phyloP scores from a whole-genome alignment of 2,888 invertebrate species.

The Carpatolechia fugitivella region DNA sequence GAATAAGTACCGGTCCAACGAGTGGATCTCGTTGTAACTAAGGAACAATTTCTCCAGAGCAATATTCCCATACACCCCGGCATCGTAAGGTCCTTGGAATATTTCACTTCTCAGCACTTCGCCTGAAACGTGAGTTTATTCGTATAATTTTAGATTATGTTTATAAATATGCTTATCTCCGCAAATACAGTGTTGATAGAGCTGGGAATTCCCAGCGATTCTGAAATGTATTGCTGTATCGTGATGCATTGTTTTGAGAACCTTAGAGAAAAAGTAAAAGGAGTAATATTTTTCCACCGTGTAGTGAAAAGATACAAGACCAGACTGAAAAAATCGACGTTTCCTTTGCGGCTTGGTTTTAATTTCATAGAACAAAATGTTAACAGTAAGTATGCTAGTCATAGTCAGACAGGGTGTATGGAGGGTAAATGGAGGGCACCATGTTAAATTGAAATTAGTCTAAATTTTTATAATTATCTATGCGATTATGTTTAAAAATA shows the following conservation, averaged over 20 bases:
- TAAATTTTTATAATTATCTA: no score
- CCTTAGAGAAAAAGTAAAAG: background rate
- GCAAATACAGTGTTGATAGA: conserved; percentile 3
- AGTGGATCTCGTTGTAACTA: conserved; percentile 82
- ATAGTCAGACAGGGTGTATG: no score
- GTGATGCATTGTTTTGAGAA: conserved; percentile 7
- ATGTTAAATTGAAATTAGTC: no score
- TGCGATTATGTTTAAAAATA: no score
- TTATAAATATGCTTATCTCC: conserved; percentile 5
- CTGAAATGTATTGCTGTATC: background rate
- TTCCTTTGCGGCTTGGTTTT: no score
- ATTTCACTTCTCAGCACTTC: conserved; percentile 81
- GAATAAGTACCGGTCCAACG: conserved; percentile 80
- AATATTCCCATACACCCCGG: conserved; percentile 76
- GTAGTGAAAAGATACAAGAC: no score
- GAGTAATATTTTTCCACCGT: background rate
- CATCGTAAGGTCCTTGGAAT: conserved; percentile 82
- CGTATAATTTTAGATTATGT: background rate
- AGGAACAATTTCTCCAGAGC: conserved; percentile 80
- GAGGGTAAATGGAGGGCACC: no score
- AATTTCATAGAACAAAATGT: no score
- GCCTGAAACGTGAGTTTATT: conserved; percentile 55
- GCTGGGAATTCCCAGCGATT: conserved; percentile 4
- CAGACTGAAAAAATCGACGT: no score
- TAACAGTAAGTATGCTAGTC: no score